A percentile compares a stretch with the other conserved stretches of the same genome.
Evolutionary conservation across 2,888 invertebrate genomes (phyloP).

Genomic region (Cheilosia soror): DNA sequence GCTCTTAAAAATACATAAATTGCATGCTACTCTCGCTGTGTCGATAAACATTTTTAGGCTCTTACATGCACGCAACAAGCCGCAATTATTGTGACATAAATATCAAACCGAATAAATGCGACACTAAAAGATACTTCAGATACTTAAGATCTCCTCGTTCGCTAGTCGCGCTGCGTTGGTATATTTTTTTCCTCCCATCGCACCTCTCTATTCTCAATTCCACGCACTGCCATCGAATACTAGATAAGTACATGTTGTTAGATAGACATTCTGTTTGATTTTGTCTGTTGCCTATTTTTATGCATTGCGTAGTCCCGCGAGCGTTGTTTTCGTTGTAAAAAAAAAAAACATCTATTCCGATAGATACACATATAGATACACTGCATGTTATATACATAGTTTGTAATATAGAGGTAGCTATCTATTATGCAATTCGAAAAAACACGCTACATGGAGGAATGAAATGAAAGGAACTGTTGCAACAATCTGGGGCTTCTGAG

Average conservation of each 20-base stretch:
- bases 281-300: slow-evolving; percentile 67
- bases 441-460: slow-evolving; percentile 49
- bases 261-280: slow-evolving; percentile 40
- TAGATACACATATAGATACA: slow-evolving; percentile 38
- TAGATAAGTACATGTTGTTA: slow-evolving; percentile 37
- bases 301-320: slow-evolving; percentile 68
- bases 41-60: slow-evolving; percentile 54
- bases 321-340: slow-evolving; percentile 51
- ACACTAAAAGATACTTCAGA: slow-evolving; percentile 73
- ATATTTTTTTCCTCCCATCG: slow-evolving; percentile 42
- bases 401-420: slow-evolving; percentile 12
- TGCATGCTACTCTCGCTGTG: slow-evolving; percentile 35
- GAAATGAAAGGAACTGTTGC: slow-evolving; percentile 62
- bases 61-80: slow-evolving; percentile 67
- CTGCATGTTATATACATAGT: slow-evolving; percentile 13
- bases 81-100: slow-evolving; percentile 74
- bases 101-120: slow-evolving; percentile 71
- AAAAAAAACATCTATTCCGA: slow-evolving; percentile 40
- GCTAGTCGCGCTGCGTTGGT: slow-evolving; percentile 65
- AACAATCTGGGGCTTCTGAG: slow-evolving; percentile 45
- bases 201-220: neutral
- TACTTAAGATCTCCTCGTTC: slow-evolving; percentile 51
- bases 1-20: slow-evolving; percentile 28
- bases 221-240: slow-evolving; percentile 11
- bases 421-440: slow-evolving; percentile 64